Evolutionary conservation across 2,113 vertebrate genomes (phyloP).

Genomic region (Calidris pygmaea): DNA sequence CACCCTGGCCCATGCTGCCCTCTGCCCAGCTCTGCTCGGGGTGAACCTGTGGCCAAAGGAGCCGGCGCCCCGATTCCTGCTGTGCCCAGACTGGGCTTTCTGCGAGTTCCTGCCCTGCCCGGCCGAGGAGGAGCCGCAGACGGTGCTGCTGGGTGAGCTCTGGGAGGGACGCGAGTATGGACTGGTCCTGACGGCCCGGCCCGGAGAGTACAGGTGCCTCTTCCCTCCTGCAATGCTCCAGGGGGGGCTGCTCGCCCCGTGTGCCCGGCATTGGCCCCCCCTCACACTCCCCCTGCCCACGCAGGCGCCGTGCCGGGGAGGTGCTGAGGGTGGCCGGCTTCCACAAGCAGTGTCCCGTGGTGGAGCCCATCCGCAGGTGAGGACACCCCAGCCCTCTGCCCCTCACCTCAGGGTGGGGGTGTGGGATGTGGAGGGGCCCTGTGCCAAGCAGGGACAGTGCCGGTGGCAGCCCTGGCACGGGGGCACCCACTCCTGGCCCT

Average conservation of each 20-base stretch:
- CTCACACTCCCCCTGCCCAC: neutral
- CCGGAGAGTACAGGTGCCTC: constrained; percentile 82
- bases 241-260: accelerated
- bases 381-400: neutral
- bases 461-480: accelerated
- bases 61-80: constrained; percentile 76
- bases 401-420: neutral
- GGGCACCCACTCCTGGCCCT: neutral
- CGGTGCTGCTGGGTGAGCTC: constrained; percentile 83
- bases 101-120: constrained; percentile 84
- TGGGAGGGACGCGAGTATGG: constrained; percentile 79
- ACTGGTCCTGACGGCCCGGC: constrained; percentile 82
- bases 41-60: constrained; percentile 87
- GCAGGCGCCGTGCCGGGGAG: constrained; percentile 83
- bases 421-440: no score
- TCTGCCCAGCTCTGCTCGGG: constrained; percentile 81
- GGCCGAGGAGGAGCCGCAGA: constrained; percentile 58
- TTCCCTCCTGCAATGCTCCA: neutral
- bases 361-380: constrained; percentile 86
- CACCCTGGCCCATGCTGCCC: accelerated
- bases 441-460: neutral
- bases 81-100: constrained; percentile 87
- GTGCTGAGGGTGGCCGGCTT: constrained; percentile 83
- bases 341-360: constrained; percentile 85
- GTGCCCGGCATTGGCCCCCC: accelerated